Conservation (phyloP, 2,888 invertebrate genomes). For the Steinernema hermaphroditum region DNA sequence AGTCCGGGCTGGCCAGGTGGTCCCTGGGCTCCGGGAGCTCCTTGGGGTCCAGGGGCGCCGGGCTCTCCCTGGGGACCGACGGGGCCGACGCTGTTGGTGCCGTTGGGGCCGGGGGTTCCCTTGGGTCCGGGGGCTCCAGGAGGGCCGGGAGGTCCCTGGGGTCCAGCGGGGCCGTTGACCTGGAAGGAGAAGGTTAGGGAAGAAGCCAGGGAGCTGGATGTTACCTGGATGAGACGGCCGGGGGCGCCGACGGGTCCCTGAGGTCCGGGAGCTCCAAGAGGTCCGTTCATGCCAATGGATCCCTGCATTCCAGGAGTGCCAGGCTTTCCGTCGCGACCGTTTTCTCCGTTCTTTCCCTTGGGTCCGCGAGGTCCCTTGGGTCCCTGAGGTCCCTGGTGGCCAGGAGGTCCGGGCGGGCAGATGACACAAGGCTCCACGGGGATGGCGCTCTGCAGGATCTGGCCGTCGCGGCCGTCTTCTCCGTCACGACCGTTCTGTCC, state of each 20-base stretch:
- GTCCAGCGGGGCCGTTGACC: slow-evolving; percentile 51
- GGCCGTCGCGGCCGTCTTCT: slow-evolving; percentile 53
- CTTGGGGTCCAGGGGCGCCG: slow-evolving; percentile 47
- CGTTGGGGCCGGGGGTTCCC: slow-evolving; percentile 53
- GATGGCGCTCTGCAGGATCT: slow-evolving; percentile 49
- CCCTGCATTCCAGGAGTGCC: slow-evolving; percentile 48
- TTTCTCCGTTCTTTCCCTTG: slow-evolving; percentile 61
- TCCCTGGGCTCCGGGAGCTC: slow-evolving; percentile 53
- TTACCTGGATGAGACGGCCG: slow-evolving; percentile 47
- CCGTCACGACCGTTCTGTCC: slow-evolving; percentile 58
- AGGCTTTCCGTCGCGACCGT: slow-evolving; percentile 48
- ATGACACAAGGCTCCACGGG: slow-evolving; percentile 35
- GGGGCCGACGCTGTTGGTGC: slow-evolving; percentile 40
- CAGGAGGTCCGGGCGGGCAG: slow-evolving; percentile 62
- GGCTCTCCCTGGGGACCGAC: slow-evolving; percentile 41
- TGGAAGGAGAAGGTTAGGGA: slow-evolving; percentile 49
- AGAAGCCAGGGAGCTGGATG: slow-evolving; percentile 43
- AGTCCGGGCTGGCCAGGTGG: slow-evolving; percentile 45
- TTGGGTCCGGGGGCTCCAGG: slow-evolving; percentile 43
- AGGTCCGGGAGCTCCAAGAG: slow-evolving; percentile 53
- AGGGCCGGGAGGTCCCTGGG: slow-evolving; percentile 54
- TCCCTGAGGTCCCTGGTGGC: slow-evolving; percentile 53
- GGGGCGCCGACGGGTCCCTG: slow-evolving; percentile 56
- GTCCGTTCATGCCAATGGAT: slow-evolving; percentile 60
- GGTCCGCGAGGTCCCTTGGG: slow-evolving; percentile 62